Percentiles rank a stretch among this genome's conserved stretches.
These are phyloP conservation scores for Dendrophyllia cribrosa DNA, from an alignment of 64 coral and sea anemone genomes.

Conservation along the genomic window DNA sequence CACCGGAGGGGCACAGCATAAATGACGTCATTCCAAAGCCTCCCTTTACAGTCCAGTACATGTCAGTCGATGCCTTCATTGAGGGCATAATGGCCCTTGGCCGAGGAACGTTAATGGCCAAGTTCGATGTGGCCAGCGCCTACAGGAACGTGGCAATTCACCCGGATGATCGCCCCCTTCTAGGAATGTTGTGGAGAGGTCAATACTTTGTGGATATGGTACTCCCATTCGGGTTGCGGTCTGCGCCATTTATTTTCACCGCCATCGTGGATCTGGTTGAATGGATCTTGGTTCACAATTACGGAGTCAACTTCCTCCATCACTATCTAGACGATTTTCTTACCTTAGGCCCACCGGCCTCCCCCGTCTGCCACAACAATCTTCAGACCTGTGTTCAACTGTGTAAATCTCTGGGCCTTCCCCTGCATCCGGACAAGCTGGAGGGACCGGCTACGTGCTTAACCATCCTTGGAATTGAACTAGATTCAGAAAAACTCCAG, in stretches of 20 bases:
- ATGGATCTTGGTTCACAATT: slow-evolving; percentile 8
- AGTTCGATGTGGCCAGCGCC: slow-evolving; percentile 13
- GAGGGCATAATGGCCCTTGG: neutral
- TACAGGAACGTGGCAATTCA: slow-evolving; percentile 19
- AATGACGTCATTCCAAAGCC: slow-evolving; percentile 28
- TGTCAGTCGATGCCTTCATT: neutral
- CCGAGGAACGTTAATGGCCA: neutral
- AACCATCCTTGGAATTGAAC: slow-evolving; percentile 30
- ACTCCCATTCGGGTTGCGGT: no score
- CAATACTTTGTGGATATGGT: neutral
- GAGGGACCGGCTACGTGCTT: slow-evolving; percentile 25
- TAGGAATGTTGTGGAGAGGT: neutral
- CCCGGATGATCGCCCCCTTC: neutral
- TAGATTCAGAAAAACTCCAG: slow-evolving; percentile 15
- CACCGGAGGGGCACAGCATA: neutral
- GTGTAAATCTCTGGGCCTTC: neutral
- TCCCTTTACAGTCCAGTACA: no score
- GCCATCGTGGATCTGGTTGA: neutral
- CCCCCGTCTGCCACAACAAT: neutral
- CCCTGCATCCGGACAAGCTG: slow-evolving; percentile 10
- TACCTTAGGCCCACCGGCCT: neutral
- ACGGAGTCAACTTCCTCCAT: neutral
- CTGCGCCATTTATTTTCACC: slow-evolving; percentile 2
- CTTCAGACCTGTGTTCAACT: neutral
- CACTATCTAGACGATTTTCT: slow-evolving; percentile 46